Percentiles rank a stretch among this genome's conserved stretches.
Conservation (phyloP, 2,888 invertebrate species). For the Mesorhabditis spiculigera region DNA sequence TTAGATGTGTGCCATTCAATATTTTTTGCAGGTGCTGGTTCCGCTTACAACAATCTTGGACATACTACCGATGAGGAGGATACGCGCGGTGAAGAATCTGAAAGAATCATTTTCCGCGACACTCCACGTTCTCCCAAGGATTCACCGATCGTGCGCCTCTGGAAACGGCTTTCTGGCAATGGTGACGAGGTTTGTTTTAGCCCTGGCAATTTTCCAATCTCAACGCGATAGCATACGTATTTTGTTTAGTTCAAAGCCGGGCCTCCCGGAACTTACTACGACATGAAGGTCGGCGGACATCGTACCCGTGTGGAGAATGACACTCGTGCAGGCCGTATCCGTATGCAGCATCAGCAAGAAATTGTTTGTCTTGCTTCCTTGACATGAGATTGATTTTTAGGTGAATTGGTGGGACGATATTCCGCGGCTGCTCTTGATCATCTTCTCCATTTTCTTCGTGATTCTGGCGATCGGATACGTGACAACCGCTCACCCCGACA, state of each 20-base stretch:
- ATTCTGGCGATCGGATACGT: constrained; percentile 32
- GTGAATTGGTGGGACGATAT: constrained; percentile 15
- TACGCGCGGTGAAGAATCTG: background rate
- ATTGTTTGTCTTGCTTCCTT: constrained; percentile 3
- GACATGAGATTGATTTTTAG: background rate
- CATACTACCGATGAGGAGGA: background rate
- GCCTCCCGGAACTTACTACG: background rate
- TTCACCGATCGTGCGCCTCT: background rate
- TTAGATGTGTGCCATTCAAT: background rate
- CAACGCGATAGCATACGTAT: background rate
- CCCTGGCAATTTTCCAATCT: too few species aligned
- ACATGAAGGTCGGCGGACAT: constrained; percentile 1
- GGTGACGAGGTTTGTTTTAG: too few species aligned
- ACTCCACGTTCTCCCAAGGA: background rate
- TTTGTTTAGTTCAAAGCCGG: background rate
- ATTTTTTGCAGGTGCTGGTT: background rate
- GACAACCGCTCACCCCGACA: constrained; percentile 23
- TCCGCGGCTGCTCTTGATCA: constrained; percentile 20
- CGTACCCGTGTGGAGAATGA: constrained; percentile 1
- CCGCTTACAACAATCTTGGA: background rate
- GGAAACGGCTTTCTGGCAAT: background rate
- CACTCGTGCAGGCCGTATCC: background rate
- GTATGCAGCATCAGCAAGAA: background rate
- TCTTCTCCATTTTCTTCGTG: constrained; percentile 23
- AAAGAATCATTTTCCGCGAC: background rate